Evolutionary conservation across 1,140 invertebrate species (phyloP).

Genomic region (Bicyclus anynana): DNA sequence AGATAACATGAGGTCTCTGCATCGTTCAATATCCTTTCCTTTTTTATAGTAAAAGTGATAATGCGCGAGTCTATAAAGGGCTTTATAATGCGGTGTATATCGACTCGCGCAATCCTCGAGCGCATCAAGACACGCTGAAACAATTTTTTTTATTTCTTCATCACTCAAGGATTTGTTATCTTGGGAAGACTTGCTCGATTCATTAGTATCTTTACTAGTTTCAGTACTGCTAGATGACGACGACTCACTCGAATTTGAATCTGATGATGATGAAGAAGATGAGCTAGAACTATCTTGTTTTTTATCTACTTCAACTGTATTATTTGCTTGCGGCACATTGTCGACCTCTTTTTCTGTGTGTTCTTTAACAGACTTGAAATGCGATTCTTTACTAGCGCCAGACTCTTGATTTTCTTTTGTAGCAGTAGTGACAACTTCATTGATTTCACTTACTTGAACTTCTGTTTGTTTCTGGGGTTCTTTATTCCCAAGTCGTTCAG

Average conservation of each 20-base stretch:
- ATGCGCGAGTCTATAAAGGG: conserved; percentile 91
- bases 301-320: conserved; percentile 26
- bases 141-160: conserved; percentile 71
- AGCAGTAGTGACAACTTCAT: conserved; percentile 14
- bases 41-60: conserved; percentile 87
- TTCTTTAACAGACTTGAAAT: conserved; percentile 10
- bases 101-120: conserved; percentile 90
- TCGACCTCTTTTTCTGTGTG: conserved; percentile 21
- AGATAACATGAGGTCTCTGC: conserved; percentile 84
- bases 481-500: conserved; percentile 46
- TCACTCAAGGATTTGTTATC: conserved; percentile 53
- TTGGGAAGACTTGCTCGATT: conserved; percentile 53
- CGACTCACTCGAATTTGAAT: conserved; percentile 66
- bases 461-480: conserved; percentile 17
- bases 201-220: conserved; percentile 58
- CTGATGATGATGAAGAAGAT: conserved; percentile 60
- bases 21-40: conserved; percentile 82
- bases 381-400: conserved; percentile 12
- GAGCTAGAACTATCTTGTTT: conserved; percentile 58
- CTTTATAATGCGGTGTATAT: conserved; percentile 95
- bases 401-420: conserved; percentile 9
- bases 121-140: conserved; percentile 82
- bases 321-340: conserved; percentile 16
- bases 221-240: conserved; percentile 63
- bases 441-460: conserved; percentile 12